Conservation (phyloP, 2,113 vertebrate genomes). For the Coreoperca whiteheadi region DNA sequence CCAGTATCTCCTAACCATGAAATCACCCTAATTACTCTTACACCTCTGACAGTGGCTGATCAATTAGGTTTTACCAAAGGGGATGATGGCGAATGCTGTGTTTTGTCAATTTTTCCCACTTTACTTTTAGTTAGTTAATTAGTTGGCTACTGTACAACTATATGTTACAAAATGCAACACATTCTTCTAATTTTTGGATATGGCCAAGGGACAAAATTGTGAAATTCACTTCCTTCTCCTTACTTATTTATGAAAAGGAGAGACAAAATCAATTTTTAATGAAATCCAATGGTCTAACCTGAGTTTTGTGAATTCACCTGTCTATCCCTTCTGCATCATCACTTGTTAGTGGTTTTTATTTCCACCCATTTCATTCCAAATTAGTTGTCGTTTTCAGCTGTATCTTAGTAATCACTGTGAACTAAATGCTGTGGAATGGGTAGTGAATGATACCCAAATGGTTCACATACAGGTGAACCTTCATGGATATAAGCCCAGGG, state of each 20-base stretch:
- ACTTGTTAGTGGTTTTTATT: background rate
- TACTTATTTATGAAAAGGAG: constrained; percentile 33
- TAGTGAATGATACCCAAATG: constrained; percentile 26
- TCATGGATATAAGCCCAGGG: background rate
- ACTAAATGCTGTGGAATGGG: background rate
- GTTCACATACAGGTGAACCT: constrained; percentile 10
- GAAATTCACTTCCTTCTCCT: constrained; percentile 7
- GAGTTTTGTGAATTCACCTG: constrained; percentile 4
- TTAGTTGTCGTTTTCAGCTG: constrained; percentile 1
- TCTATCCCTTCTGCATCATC: background rate
- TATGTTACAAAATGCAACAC: background rate
- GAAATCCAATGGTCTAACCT: background rate
- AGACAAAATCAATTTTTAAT: constrained; percentile 40
- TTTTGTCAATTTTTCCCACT: background rate
- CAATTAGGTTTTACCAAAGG: background rate
- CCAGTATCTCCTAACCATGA: background rate
- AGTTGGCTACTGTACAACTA: background rate
- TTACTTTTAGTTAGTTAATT: background rate
- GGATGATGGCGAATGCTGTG: background rate
- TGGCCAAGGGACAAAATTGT: constrained; percentile 13
- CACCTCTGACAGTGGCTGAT: constrained; percentile 40
- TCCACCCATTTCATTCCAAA: background rate
- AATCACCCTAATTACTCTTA: constrained; percentile 44
- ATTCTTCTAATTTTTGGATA: background rate
- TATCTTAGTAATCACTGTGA: constrained; percentile 1